Evolutionary conservation across 2,797 vertebrate species (phyloP), one percentile per base, ranked within the genome.

Genomic region (Meriones psammophilus): DNA sequence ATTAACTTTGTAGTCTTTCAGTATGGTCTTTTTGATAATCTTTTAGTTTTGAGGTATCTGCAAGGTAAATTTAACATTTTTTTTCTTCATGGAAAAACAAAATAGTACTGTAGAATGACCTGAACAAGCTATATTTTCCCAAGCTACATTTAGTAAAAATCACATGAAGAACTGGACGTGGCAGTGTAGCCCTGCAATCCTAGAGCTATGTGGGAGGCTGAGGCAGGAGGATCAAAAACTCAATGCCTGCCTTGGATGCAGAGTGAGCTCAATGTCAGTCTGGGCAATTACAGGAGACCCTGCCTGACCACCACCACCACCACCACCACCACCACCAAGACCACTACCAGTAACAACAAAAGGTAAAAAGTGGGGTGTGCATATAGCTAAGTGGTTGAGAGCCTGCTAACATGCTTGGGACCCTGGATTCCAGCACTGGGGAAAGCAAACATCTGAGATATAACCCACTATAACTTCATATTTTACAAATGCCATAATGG

Each of bases 1-100:
- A 66, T 71, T 54, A 20, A 71, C 50, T 90, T 10, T 92, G 68
- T 1, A 92, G 17, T 95, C 39, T 84, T 73, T 88, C 33, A 74
- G 85, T 20, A 50, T 28, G 10, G 26, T 73, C 36, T 84, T 91
- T 69, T 94, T 56, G 39, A 71, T 74, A 30, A 88, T 88, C 36
- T 54, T 91, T 68, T 96, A 68, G 64, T 73, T 89, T 56, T 97
- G 17, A 91, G 92, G 66, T 62, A 97, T 46, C 12, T 91, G 9
- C 5, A 78, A 71, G 77, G 77, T 30, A 96, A 89, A 93, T 78
- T 54, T 89, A 56, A 5, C 18, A 69, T 10, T 73, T 80, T 79
- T 93, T 79, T 92, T 50, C 28, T 77, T 94, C 39, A 64, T 81
- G 28, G 66, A 71, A 76, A 91, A 84, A 77, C 33, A 39, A 87